Percentiles rank a stretch among this genome's conserved stretches.
phyloP scores from a whole-genome alignment of 2,113 vertebrate genomes.

The Gavia stellata region DNA sequence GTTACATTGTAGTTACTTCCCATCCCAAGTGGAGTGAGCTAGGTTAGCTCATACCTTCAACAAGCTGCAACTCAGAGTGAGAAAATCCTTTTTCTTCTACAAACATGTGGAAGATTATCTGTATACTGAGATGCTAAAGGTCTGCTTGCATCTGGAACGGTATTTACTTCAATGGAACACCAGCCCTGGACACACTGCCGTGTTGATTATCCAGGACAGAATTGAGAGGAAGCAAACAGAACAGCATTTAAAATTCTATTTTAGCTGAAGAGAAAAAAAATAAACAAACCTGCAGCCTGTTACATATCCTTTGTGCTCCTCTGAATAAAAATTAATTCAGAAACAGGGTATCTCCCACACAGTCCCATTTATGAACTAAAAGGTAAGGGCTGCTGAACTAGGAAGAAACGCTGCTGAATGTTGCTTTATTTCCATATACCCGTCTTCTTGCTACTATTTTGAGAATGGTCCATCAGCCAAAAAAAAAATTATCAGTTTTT shows the following conservation, averaged over 20 bases:
- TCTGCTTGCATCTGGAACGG: neutral
- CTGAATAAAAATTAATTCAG: neutral
- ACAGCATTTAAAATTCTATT: neutral
- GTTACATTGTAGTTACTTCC: no score
- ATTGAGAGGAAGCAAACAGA: neutral
- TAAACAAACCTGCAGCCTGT: neutral
- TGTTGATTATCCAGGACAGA: neutral
- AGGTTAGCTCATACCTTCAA: neutral
- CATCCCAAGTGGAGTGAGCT: neutral
- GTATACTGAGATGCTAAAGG: neutral
- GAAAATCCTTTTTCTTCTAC: neutral
- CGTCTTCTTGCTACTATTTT: neutral
- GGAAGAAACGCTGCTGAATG: neutral
- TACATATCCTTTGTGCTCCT: neutral
- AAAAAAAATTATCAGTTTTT: neutral
- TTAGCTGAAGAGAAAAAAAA: neutral
- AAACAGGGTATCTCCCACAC: neutral
- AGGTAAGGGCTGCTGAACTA: neutral
- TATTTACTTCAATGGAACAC: neutral
- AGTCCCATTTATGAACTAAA: neutral
- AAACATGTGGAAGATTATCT: neutral
- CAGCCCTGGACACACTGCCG: neutral
- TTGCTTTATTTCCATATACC: neutral
- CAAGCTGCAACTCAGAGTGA: neutral
- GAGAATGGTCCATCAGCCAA: neutral